Evolutionary conservation across 2,888 invertebrate genomes (phyloP).

Genomic region (Rhogogaster chlorosoma): DNA sequence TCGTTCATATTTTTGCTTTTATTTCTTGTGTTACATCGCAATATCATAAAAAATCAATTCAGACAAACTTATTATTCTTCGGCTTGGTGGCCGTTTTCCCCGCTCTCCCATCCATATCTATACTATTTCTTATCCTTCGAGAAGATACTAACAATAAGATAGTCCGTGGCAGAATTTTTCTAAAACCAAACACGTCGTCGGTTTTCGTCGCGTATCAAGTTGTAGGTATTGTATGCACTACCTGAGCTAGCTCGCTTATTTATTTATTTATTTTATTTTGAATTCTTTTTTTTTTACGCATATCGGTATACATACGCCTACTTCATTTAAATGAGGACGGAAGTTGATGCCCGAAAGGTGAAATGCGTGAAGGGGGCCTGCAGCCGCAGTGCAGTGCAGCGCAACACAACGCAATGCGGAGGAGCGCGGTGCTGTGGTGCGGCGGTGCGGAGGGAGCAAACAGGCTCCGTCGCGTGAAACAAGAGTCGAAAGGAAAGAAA

Average conservation of each 20-base stretch:
- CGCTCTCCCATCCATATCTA: too few relatives aligned
- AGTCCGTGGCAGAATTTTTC: too few relatives aligned
- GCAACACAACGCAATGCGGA: constrained; percentile 5
- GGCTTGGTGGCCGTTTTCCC: too few relatives aligned
- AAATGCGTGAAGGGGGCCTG: constrained; percentile 3
- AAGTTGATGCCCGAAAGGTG: constrained; percentile 16
- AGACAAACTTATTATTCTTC: too few relatives aligned
- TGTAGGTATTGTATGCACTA: too few relatives aligned
- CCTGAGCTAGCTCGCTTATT: background rate
- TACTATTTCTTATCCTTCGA: background rate
- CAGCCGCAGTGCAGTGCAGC: background rate
- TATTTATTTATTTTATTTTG: background rate
- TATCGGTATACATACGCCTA: background rate
- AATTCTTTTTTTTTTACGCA: too few relatives aligned
- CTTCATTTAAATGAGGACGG: constrained; percentile 44
- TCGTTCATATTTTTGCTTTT: too few relatives aligned
- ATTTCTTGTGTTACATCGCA: too few relatives aligned
- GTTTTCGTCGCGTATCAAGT: background rate
- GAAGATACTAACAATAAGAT: too few relatives aligned
- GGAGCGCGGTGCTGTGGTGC: background rate
- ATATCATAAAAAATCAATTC: too few relatives aligned
- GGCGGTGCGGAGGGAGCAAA: background rate
- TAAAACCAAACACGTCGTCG: background rate
- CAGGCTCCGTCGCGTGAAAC: background rate
- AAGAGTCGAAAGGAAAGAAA: constrained; percentile 53